Evolutionary conservation across 2,888 invertebrate species (phyloP), one percentile per base, ranked within the genome.

Genomic region (Plemyria rubiginata): DNA sequence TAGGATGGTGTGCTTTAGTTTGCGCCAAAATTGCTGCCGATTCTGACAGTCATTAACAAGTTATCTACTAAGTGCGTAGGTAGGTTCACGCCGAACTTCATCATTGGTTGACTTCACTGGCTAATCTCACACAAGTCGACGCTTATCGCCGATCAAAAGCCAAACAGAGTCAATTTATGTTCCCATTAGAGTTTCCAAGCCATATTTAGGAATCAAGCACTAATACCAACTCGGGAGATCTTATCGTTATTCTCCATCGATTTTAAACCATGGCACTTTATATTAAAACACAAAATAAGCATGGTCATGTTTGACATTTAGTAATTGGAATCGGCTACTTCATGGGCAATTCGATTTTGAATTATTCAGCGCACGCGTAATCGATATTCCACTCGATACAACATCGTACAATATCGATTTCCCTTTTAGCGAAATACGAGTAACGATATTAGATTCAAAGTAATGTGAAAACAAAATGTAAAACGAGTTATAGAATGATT

Each of bases 321-420:
- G 69, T 76, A 71, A 71, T 77, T 71, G 67, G 65, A 68, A 58
- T 45, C 45, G 61, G 63, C 51, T 68, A 54, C 56, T 57, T 58
- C 54, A 54, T 59, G 58, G 54, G 28, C 54, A 60, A 68, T 68
- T 68, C 72, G 60, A 68, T 64, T 46, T 66, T 82, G 78, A 86
- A 85, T 86, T 77, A 84, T 85, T 81, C 81, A 80, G 72, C 56
- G 65, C 75, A 75, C 73, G 75, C 71, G 74, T 76, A 79, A 82
- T 82, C 79, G 82, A 86, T 85, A 83, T 78, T 70, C 79, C 72
- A 73, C 71, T 72, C 75, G 82, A 85, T 83, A 82, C 74, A 57
- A 60, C 61, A 78, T 78, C 74, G 75, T 83, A 82, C 74, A 57
- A 60, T 61, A 78, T 78, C 74, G 75, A 77, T 78, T 82, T 79